Percentiles rank a stretch among this genome's conserved stretches.
Evolutionary conservation across 2,113 vertebrate species (phyloP).

Genomic region (Zosterops lateralis): DNA sequence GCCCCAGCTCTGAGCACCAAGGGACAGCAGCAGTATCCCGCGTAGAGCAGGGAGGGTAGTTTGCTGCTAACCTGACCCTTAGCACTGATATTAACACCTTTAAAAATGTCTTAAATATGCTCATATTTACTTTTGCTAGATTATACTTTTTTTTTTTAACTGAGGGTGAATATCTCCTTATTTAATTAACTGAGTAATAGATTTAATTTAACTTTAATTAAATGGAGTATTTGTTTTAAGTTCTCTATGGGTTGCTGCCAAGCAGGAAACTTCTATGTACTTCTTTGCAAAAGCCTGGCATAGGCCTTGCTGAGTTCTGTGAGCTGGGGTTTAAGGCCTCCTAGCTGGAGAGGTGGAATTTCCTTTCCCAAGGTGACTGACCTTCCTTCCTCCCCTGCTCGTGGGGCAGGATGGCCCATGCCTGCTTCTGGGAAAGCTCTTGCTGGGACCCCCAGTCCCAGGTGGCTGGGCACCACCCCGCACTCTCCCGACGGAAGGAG

Average conservation of each 20-base stretch:
- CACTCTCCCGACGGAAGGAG: neutral
- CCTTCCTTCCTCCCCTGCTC: neutral
- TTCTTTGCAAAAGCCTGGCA: neutral
- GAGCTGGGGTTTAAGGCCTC: neutral
- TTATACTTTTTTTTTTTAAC: neutral
- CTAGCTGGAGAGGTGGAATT: neutral
- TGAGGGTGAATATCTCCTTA: neutral
- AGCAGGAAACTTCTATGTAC: neutral
- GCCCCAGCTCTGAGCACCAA: neutral
- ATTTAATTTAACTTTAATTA: neutral
- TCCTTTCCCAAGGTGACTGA: neutral
- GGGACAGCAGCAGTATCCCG: neutral
- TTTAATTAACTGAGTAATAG: neutral
- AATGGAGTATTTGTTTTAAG: neutral
- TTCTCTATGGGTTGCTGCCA: neutral
- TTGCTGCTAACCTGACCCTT: neutral
- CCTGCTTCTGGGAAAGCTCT: neutral
- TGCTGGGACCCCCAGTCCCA: neutral
- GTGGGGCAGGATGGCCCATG: rapidly evolving
- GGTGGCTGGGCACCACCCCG: rapidly evolving
- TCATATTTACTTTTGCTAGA: neutral
- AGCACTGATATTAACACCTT: neutral
- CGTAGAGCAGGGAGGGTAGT: neutral
- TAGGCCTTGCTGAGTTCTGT: rapidly evolving
- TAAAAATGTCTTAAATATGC: neutral